Evolutionary conservation across 92 coral and sea anemone genomes (phyloP), one percentile per base, ranked within the genome.

Genomic region (Heliopora coerulea): DNA sequence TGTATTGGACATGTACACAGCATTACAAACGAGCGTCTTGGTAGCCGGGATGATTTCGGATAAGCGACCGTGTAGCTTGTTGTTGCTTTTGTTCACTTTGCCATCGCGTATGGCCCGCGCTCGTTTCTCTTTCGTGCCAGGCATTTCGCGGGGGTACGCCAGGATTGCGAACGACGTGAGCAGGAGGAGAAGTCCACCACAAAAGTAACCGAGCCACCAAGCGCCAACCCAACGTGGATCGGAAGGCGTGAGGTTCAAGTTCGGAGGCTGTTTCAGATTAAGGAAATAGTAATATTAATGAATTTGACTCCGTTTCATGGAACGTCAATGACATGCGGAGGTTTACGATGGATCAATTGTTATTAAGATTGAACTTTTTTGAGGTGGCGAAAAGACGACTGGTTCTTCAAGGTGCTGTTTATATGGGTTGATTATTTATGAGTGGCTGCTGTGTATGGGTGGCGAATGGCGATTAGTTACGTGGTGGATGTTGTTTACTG

Each of bases 191-290:
- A 90, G 83, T 2, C 99, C 96, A 34, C 96, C 96, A 59, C 91
- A 95, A 85, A 95, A 90, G 84, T 95, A 95, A 27, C 99, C 99
- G 57, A 95, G 88, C 99, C 99, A 95, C 99, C 99, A 95, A 59
- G 99, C 99, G 84, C 99, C 99, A 79, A 95, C 89, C 99, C 99
- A 95, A 87, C 96, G 99, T 82, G 99, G 99, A 74, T 95, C 99
- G 0, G 88, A 91, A 70, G 96, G 96, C 58, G 99, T 95, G 27
- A 95, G 54, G 79, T 89, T 85, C 66, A 95, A 50, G 88, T 91
- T 91, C 69, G 99, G 96, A 73, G 99, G 99, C 99, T 95, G 79
- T 21, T 54, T 20, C 27, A 58, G n/a, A 52, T 68, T 69, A 41
- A 57, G 52, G 25, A 39, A 49, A 56, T 3, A 33, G n/a, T n/a